Evolutionary conservation across 2,797 vertebrate species (phyloP).

Genomic region (Echeneis naucrates): DNA sequence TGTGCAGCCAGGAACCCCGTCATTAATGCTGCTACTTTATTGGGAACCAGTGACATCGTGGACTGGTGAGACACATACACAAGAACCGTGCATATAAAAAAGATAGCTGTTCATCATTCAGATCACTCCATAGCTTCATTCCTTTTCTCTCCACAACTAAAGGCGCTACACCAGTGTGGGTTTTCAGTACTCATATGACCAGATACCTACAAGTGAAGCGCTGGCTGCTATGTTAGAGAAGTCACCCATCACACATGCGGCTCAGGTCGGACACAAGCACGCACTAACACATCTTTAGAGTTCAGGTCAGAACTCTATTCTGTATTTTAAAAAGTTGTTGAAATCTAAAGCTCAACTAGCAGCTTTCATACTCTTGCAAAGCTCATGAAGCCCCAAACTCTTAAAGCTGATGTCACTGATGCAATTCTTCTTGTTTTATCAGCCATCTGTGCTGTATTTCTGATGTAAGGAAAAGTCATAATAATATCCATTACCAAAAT

Average conservation of each 20-base stretch:
- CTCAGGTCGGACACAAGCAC: constrained; percentile 74
- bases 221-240: constrained; percentile 84
- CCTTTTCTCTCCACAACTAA: neutral
- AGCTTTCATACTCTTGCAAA: neutral
- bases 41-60: constrained; percentile 89
- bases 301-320: neutral
- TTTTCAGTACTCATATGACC: constrained; percentile 83
- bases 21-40: constrained; percentile 84
- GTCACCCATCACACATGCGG: constrained; percentile 85
- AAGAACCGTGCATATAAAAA: neutral
- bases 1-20: constrained; percentile 87
- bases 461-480: no score
- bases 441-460: no score
- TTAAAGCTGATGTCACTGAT: neutral
- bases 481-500: no score
- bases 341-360: neutral
- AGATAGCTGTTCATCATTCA: neutral
- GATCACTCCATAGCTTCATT: neutral
- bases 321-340: neutral
- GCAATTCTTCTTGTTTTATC: neutral
- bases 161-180: constrained; percentile 88
- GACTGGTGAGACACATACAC: constrained; percentile 84
- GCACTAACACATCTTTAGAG: neutral
- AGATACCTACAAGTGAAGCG: constrained; percentile 80
- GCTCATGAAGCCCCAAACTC: neutral